Conservation (phyloP, 2,888 invertebrate genomes). For the Herminia tarsipennalis region DNA sequence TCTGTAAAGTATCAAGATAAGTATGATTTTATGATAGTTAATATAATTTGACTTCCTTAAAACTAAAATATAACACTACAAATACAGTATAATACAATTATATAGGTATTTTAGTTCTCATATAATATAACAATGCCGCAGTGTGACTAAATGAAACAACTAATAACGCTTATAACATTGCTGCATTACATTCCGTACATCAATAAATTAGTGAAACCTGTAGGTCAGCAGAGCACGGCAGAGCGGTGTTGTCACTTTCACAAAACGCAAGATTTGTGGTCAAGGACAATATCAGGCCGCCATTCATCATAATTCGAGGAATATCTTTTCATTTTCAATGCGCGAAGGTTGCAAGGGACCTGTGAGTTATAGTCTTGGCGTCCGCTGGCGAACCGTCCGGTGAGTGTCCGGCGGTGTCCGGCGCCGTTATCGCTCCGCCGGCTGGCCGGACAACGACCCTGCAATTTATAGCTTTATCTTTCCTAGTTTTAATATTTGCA, state of each 20-base stretch:
- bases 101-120: too few relatives aligned
- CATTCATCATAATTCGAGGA: conserved; percentile 14
- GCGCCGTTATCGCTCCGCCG: conserved; percentile 29
- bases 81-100: too few relatives aligned
- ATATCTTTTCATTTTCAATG: conserved; percentile 39
- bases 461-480: conserved; percentile 41
- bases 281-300: background rate
- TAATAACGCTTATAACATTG: too few relatives aligned
- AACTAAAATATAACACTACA: too few relatives aligned
- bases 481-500: conserved; percentile 41
- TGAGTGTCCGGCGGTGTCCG: background rate
- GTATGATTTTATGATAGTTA: too few relatives aligned
- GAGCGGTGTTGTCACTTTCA: background rate
- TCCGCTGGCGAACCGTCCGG: conserved; percentile 21
- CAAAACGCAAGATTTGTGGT: background rate
- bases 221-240: background rate
- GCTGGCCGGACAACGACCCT: conserved; percentile 24
- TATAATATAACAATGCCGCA: too few relatives aligned
- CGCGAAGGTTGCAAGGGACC: conserved; percentile 16
- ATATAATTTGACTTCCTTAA: too few relatives aligned
- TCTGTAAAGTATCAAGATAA: too few relatives aligned
- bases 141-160: too few relatives aligned
- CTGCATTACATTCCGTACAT: background rate
- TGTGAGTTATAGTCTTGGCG: conserved; percentile 35
- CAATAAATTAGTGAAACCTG: background rate